Base-by-base conservation (phyloP, 2,888 invertebrate species). In the Priocnemis perturbator region DNA sequence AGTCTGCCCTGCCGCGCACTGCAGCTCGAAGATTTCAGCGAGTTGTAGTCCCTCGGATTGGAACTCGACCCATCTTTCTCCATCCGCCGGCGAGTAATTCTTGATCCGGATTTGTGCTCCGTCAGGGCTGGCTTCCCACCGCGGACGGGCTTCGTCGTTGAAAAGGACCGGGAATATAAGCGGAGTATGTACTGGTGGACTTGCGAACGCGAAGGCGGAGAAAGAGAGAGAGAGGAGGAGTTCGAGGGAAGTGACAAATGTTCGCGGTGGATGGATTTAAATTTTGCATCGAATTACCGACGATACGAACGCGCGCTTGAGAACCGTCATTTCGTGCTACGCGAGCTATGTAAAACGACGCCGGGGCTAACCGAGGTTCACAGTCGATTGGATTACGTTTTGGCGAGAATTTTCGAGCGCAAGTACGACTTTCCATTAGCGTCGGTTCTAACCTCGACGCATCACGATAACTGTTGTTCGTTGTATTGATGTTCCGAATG, bases 51-150 rank as follows among this genome's bases (percentile, higher is more conserved):
- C 1, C 50, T 11, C 37, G 11, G 37, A 37, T 37, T 37, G 11
- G 37, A 11, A 37, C 11, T 37, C 19, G 7, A 17, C 2, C 48
- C 50, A 0, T 50, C 37, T 37, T 37, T 37, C 37, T 9, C 4
- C 14, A 11, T 11, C 14, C 37, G 37, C 37, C 37, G 44, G 15
- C 48, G 5, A 9, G 62, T 73, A 67, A 74, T 73, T 74, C 67
- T 65, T 67, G 73, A 73, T 69, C 73, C 74, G 70, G 67, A 73
- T 74, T 73, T 37, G 37, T 11, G 37, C 37, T 11, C 37, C 37
- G 37, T 11, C 37, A 37, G 37, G 7, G 2, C 11, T 3, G 5
- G 37, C 37, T n/a, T n/a, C n/a, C n/a, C n/a, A n/a, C 37, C 37
- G 7, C 2, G 37, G 37, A 1, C 11, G 37, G 71, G 59, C 58